A percentile compares a stretch with the other conserved stretches of the same genome.
Evolutionary conservation across 2,113 vertebrate genomes (phyloP).

Genomic region (Nycticebus coucang): DNA sequence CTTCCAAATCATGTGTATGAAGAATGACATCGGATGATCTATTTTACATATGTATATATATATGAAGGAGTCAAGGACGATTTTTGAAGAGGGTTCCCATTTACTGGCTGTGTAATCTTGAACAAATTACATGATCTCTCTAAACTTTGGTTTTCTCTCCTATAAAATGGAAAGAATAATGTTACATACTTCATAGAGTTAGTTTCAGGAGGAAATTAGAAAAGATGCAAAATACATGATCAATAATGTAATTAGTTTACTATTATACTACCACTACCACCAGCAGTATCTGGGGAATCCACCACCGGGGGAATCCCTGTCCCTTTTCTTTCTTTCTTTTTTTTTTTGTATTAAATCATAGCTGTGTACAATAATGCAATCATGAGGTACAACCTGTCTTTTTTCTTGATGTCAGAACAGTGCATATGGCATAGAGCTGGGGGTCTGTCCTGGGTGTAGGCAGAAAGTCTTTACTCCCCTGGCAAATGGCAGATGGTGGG

Average conservation of each 20-base stretch:
- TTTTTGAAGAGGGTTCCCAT: background rate
- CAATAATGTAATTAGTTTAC: background rate
- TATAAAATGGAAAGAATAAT: background rate
- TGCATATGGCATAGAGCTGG: background rate
- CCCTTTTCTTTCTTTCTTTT: background rate
- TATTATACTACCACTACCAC: background rate
- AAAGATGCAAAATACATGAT: background rate
- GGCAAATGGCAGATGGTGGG: background rate
- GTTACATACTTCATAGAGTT: background rate
- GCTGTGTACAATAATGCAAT: too few relatives aligned
- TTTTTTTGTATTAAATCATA: too few relatives aligned
- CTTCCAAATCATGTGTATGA: background rate
- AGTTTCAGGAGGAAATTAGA: conserved; percentile 7
- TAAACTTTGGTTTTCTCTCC: background rate
- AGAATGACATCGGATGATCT: background rate
- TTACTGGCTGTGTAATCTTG: background rate
- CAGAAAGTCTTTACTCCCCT: background rate
- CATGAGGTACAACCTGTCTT: too few relatives aligned
- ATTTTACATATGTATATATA: background rate
- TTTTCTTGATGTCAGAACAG: background rate
- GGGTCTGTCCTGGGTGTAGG: background rate
- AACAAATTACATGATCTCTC: background rate
- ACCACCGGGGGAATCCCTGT: background rate
- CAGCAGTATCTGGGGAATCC: background rate
- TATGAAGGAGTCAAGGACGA: background rate